Base-by-base conservation (phyloP, 2,113 vertebrate species). In the Dipodomys ordii region DNA sequence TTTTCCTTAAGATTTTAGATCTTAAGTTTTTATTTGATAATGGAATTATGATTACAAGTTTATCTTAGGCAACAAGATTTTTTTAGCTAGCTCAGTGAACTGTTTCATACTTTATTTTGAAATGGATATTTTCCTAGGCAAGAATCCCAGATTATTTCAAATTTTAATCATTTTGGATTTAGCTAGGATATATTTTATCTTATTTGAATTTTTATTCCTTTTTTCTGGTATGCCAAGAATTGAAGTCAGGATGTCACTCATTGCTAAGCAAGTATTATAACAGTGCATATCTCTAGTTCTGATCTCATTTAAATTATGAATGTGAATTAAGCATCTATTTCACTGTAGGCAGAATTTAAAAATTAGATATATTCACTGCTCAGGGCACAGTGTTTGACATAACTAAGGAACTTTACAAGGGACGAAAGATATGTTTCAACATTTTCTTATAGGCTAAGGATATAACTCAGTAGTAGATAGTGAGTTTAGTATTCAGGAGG, bases 161-260 rank as follows among this genome's bases (percentile, higher is more conserved):
- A 62, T 94, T 80, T 93, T 90, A 65, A 62, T 92, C 19, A 73
- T 83, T 87, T 93, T 88, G 35, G 4, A 92, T 67, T 95, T 84
- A 84, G 2, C 93, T 84, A 83, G 30, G 19, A 16, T 32, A 27
- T 73, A 74, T 90, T 74, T 60, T 12, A 81, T 84, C n/a, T 86
- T 15, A 32, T 89, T 80, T 91, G 57, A 77, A 67, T 46, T n/a
- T 25, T 77, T 67, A 23, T 9, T 62, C 44, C n/a, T 46, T 16
- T 44, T 27, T 44, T 92, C 25, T 62, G 65, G 20, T 39, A 10
- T 64, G 23, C 27, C 53, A 68, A 12, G 20, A 5, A 67, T 87
- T 57, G n/a, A 35, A 80, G 5, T 44, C 7, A 25, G 30, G 53
- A 35, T 53, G 39, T 71, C 20, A 19, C 32, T 22, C 4, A 8